Base-by-base conservation (phyloP, 2,888 invertebrate genomes). In the Scelioninae gen. 1 region DNA sequence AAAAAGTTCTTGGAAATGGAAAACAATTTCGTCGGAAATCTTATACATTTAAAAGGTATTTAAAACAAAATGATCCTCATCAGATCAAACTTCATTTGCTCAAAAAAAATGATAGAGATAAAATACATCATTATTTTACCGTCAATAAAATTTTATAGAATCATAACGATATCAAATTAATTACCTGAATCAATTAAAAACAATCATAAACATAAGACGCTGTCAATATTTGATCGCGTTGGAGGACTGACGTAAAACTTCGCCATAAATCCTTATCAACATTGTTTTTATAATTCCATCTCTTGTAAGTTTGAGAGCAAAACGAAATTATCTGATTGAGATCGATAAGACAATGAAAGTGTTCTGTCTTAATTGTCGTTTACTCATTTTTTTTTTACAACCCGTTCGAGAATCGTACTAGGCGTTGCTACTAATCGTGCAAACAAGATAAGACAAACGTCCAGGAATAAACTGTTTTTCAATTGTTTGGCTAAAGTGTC, bases 271-370 rank as follows among this genome's bases (percentile, higher is more conserved):
- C 29, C 43, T 72, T 72, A 72, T 72, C 72, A 62, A 32, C 43
- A 53, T 62, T 40, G 23, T 53, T 71, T 62, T 72, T 51, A 51
- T 9, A 43, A 58, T 38, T 69, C 34, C 15, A 9, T 58, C 23
- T 49, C 23, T 13, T 15, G 16, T 13, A 6, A 23, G n/a, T 11
- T n/a, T 5, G 10, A 32, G 32, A 63, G 32, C 62, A 16, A 58
- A 75, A 55, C 7, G 16, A 47, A 43, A 45, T 77, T 68, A 77
- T 68, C 76, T 62, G 76, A 68, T 65, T 11, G 29, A 45, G 60
- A 74, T 76, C 68, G 76, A 77, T 77, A 77, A 69, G 63, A 34
- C 32, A 38, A 53, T 32, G 77, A 77, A 62, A 77, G 47, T 55
- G 47, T 62, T 60, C n/a, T 51, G 23, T 60, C 34, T 69, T 62